Conservation (phyloP, 2,113 vertebrate species). For the Xiphophorus maculatus region DNA sequence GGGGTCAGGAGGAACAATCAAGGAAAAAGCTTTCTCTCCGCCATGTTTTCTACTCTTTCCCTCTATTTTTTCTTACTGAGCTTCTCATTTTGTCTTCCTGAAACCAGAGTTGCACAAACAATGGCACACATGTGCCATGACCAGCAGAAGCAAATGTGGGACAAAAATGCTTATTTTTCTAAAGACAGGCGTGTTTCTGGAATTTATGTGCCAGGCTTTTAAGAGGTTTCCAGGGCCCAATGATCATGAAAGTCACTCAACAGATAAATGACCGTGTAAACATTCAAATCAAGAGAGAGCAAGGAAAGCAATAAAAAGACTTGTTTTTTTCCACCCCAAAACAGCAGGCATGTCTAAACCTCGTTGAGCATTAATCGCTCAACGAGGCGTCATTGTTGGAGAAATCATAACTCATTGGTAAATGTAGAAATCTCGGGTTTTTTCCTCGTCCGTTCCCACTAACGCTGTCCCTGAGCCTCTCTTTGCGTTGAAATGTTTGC, state of each 20-base stretch:
- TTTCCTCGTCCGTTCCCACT: not conserved
- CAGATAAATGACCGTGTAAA: conserved; percentile 55
- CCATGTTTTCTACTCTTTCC: conserved; percentile 7
- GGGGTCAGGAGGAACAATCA: conserved; percentile 57
- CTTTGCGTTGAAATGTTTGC: not conserved
- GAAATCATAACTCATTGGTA: not conserved
- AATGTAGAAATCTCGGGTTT: conserved; percentile 2
- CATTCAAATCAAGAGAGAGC: conserved; percentile 42
- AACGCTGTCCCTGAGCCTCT: not conserved
- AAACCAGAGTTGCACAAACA: not conserved
- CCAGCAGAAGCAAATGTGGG: conserved; percentile 1
- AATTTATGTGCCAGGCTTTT: conserved; percentile 44
- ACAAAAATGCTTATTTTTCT: conserved; percentile 25
- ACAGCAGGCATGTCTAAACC: conserved; percentile 35
- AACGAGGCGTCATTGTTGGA: not conserved
- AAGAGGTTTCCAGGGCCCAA: conserved; percentile 44
- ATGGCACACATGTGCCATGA: not conserved
- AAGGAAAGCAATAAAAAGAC: conserved; percentile 51
- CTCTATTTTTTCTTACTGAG: conserved; percentile 20
- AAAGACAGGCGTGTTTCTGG: conserved; percentile 23
- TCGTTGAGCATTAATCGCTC: not conserved
- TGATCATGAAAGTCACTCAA: conserved; percentile 60
- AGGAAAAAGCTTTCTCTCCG: conserved; percentile 32
- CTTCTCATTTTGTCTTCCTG: conserved; percentile 3
- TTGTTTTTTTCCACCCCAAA: conserved; percentile 10